Conservation (phyloP, 1,140 invertebrate species). For the Batillaria attramentaria region DNA sequence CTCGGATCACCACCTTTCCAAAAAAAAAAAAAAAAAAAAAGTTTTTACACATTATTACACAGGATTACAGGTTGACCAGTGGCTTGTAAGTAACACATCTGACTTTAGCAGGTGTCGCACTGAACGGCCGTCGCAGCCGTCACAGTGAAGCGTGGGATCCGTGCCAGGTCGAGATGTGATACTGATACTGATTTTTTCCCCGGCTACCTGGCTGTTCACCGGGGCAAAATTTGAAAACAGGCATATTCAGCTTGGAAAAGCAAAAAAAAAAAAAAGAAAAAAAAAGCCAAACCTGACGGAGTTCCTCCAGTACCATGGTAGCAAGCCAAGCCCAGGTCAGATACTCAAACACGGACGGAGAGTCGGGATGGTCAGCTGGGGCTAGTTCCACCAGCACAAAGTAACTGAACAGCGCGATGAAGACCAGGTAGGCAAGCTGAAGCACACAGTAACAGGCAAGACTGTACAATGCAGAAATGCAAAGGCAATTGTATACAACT, state of each 20-base stretch:
- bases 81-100: no score
- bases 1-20: constrained; percentile 54
- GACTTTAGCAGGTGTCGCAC: no score
- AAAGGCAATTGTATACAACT: background rate
- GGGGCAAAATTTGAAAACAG: background rate
- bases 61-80: no score
- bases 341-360: constrained; percentile 51
- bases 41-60: background rate
- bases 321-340: constrained; percentile 58
- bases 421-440: constrained; percentile 64
- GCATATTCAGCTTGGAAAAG: background rate
- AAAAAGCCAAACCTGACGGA: constrained; percentile 55
- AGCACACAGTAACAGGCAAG: constrained; percentile 27
- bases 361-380: constrained; percentile 31
- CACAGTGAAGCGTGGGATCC: no score
- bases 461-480: background rate
- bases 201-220: no score
- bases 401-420: constrained; percentile 62
- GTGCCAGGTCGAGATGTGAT: no score
- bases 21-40: constrained; percentile 12
- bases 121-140: no score
- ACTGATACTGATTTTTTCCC: no score
- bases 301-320: constrained; percentile 61
- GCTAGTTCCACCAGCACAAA: constrained; percentile 65
- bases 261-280: constrained; percentile 8